These are phyloP conservation scores for Lasioglossum figueresi DNA, from an alignment of 2,888 invertebrate species.

Conservation along the genomic window DNA sequence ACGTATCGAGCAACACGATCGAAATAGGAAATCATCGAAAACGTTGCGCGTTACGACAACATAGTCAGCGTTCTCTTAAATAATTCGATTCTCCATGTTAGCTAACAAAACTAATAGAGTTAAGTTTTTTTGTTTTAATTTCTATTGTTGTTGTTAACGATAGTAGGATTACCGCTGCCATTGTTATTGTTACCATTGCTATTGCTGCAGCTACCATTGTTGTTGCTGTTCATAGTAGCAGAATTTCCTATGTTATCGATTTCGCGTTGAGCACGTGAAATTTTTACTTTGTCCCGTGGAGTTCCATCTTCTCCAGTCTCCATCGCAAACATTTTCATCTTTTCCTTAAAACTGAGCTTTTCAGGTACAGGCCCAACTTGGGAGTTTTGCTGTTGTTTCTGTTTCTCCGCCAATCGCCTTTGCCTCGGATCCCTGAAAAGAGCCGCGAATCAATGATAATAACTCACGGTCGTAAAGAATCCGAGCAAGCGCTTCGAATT, in stretches of 20 bases:
- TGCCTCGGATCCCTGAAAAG: constrained; percentile 92
- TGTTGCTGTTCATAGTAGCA: constrained; percentile 77
- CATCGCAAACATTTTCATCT: constrained; percentile 99
- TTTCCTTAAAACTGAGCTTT: constrained; percentile 98
- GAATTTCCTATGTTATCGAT: constrained; percentile 90
- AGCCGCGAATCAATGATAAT: neutral
- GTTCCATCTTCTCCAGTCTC: constrained; percentile 97
- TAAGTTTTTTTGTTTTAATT: constrained; percentile 44
- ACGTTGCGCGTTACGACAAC: neutral
- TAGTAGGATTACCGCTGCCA: constrained; percentile 62
- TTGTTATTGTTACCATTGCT: constrained; percentile 52
- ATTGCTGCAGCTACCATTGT: constrained; percentile 55
- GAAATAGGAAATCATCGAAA: neutral
- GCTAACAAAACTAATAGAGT: constrained; percentile 12
- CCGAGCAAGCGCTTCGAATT: neutral
- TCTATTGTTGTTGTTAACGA: constrained; percentile 30
- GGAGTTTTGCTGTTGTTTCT: constrained; percentile 87
- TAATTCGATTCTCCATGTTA: neutral
- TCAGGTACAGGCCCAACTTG: constrained; percentile 91
- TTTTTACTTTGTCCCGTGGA: constrained; percentile 97
- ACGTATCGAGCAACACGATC: neutral
- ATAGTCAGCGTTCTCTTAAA: neutral
- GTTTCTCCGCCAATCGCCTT: constrained; percentile 93
- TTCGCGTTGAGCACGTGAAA: constrained; percentile 97
- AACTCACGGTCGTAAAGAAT: neutral